Percentiles rank a stretch among this genome's conserved stretches.
These are phyloP conservation scores for Cydia pomonella DNA, from an alignment of 1,140 invertebrate genomes.

Conservation along the genomic window DNA sequence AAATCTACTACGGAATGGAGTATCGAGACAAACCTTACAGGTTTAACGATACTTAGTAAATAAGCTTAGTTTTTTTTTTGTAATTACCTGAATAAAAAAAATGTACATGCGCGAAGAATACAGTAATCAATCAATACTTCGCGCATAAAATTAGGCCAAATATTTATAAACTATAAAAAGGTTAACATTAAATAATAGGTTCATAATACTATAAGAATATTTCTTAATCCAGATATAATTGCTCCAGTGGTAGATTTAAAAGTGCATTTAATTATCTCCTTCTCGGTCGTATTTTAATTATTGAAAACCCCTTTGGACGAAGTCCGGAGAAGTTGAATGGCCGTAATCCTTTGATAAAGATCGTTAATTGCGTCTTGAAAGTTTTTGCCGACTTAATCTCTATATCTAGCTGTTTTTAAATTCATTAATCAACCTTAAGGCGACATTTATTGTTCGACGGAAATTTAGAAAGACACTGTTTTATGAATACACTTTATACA, in stretches of 20 bases:
- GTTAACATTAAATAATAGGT: no score
- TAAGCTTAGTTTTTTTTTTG: no score
- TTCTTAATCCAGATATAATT: background rate
- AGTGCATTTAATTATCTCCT: background rate
- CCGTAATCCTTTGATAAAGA: slow-evolving; percentile 30
- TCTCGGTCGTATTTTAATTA: background rate
- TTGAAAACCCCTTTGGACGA: background rate
- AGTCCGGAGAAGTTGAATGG: background rate
- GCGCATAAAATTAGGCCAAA: no score
- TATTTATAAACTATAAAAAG: no score
- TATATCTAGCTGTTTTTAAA: slow-evolving; percentile 38
- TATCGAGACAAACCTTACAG: no score
- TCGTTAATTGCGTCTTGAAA: slow-evolving; percentile 31
- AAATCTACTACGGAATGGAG: no score
- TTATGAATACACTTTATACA: slow-evolving; percentile 38
- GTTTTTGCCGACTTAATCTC: slow-evolving; percentile 38
- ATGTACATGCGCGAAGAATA: no score
- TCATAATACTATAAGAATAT: no score
- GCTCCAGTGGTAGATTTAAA: background rate
- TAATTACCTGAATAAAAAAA: no score
- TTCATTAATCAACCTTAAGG: slow-evolving; percentile 50
- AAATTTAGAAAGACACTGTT: slow-evolving; percentile 37
- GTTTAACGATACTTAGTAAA: no score
- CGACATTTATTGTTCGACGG: slow-evolving; percentile 45
- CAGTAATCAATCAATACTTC: no score